A percentile compares a stretch with the other conserved stretches of the same genome.
Evolutionary conservation across 2,113 vertebrate genomes (phyloP).

Genomic region (Puffinus mauretanicus): DNA sequence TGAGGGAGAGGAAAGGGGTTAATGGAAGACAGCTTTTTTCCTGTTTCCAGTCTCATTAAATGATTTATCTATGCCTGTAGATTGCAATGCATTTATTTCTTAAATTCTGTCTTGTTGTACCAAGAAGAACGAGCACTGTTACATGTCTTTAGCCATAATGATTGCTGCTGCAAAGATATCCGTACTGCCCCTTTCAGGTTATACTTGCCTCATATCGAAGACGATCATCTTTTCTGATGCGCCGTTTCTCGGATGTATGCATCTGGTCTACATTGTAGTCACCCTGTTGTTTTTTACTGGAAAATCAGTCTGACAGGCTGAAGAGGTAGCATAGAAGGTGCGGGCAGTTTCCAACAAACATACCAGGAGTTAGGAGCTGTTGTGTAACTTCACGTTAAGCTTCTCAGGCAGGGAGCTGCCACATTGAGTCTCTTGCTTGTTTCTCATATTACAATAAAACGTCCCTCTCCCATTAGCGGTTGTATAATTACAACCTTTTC

Average conservation of each 20-base stretch:
- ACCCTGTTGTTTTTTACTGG: neutral
- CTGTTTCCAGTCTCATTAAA: neutral
- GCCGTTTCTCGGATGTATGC: fast-evolving
- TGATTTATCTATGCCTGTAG: neutral
- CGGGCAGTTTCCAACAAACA: neutral
- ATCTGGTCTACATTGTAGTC: neutral
- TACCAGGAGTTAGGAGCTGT: neutral
- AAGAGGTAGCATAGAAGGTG: neutral
- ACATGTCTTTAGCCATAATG: fast-evolving
- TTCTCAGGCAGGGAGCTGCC: constrained; percentile 18
- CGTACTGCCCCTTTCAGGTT: fast-evolving
- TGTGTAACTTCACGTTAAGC: neutral
- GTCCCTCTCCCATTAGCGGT: neutral
- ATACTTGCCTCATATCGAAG: fast-evolving
- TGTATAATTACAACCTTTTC: constrained; percentile 40
- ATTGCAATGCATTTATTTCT: neutral
- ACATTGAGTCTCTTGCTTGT: neutral
- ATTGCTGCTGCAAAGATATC: neutral
- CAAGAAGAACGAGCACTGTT: neutral
- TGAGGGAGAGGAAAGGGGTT: neutral
- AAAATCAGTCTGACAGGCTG: neutral
- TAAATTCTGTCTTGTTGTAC: neutral
- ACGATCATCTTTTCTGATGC: fast-evolving
- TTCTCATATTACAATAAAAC: neutral
- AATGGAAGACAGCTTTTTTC: neutral